Evolutionary conservation across 2,113 vertebrate species (phyloP).

Genomic region (Heloderma charlesbogerti): DNA sequence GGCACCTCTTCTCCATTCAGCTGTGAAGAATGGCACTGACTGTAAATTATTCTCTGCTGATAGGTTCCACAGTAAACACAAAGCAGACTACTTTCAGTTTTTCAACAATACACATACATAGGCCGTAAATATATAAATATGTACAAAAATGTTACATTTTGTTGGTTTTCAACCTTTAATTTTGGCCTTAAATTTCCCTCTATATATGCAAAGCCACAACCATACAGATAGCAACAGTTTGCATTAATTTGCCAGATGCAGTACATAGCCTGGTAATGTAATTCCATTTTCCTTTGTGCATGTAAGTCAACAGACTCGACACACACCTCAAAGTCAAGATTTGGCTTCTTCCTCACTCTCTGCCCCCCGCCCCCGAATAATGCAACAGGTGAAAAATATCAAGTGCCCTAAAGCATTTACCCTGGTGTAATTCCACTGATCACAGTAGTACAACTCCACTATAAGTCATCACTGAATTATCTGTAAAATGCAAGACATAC

Average conservation of each 20-base stretch:
- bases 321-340: not conserved
- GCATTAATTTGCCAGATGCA: constrained; percentile 71
- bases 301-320: not conserved
- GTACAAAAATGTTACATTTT: constrained; percentile 75
- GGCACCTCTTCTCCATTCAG: constrained; percentile 76
- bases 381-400: not conserved
- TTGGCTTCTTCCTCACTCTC: not conserved
- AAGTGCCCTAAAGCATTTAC: not conserved
- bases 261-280: constrained; percentile 58
- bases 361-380: not conserved
- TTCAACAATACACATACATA: constrained; percentile 71
- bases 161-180: constrained; percentile 77
- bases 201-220: constrained; percentile 73
- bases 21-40: constrained; percentile 79
- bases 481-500: not conserved
- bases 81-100: constrained; percentile 79
- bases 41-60: constrained; percentile 81
- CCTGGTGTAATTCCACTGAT: not conserved
- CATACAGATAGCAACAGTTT: constrained; percentile 68
- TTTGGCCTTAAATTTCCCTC: constrained; percentile 69
- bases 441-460: not conserved
- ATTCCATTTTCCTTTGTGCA: constrained; percentile 64
- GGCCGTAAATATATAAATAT: too few species aligned
- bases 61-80: constrained; percentile 81
- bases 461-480: not conserved